A percentile compares a stretch with the other conserved stretches of the same genome.
Conservation (phyloP, 1,140 invertebrate species). For the Conopomorpha cramerella region DNA sequence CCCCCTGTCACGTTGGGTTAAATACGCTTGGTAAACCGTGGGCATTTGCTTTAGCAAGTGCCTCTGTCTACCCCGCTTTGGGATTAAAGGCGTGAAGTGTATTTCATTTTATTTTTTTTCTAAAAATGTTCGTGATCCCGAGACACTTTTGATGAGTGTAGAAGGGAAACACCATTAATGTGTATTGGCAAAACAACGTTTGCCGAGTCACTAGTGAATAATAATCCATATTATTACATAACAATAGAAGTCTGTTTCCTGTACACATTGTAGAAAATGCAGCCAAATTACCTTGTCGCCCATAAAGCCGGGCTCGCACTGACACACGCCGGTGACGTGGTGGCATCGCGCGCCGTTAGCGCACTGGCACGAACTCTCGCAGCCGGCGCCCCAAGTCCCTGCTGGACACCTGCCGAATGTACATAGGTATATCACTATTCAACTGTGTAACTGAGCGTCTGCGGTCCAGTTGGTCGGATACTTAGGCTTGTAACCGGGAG, state of each 20-base stretch:
- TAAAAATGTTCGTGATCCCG: background rate
- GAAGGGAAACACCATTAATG: no score
- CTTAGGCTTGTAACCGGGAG: background rate
- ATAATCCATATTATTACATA: background rate
- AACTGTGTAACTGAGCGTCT: no score
- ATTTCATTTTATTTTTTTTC: background rate
- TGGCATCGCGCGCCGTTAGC: conserved; percentile 84
- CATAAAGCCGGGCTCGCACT: conserved; percentile 73
- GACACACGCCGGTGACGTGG: conserved; percentile 71
- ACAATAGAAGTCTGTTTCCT: no score
- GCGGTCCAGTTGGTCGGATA: no score
- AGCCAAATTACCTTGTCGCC: conserved; percentile 69
- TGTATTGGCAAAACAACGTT: background rate
- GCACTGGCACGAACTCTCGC: conserved; percentile 80
- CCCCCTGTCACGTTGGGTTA: no score
- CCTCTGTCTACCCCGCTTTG: no score
- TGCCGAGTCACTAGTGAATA: background rate
- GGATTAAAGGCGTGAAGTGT: no score
- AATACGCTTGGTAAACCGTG: no score
- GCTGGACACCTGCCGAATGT: conserved; percentile 64
- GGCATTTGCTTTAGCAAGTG: no score
- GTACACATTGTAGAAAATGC: background rate
- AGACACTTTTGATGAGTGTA: conserved; percentile 1
- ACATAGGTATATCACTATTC: no score
- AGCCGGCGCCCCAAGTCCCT: conserved; percentile 75